A percentile compares a stretch with the other conserved stretches of the same genome.
phyloP scores from a whole-genome alignment of 2,888 invertebrate species.

The Kuschelorhynchus macadamiae region DNA sequence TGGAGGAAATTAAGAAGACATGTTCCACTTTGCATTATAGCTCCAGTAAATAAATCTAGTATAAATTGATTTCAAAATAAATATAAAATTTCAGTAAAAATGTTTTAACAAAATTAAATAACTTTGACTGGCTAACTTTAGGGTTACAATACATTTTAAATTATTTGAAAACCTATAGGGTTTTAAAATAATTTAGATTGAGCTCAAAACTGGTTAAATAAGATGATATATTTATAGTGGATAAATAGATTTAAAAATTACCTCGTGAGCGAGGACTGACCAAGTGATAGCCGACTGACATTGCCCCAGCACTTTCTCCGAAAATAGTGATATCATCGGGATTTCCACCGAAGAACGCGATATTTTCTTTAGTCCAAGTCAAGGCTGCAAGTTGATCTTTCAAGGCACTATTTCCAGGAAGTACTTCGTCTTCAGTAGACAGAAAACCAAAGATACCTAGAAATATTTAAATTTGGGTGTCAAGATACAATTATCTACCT shows the following conservation, averaged over 20 bases:
- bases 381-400: constrained; percentile 52
- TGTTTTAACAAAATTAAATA: no score
- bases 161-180: no score
- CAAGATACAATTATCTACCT: neutral
- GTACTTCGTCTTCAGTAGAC: constrained; percentile 48
- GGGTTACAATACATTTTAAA: no score
- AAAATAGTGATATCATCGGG: constrained; percentile 49
- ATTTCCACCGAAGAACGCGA: constrained; percentile 51
- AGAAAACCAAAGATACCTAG: constrained; percentile 59
- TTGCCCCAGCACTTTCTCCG: constrained; percentile 53
- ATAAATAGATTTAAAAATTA: no score
- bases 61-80: no score
- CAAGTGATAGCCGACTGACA: constrained; percentile 51
- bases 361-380: constrained; percentile 51
- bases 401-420: constrained; percentile 51
- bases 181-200: no score
- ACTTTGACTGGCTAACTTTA: no score
- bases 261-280: constrained; percentile 50
- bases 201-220: neutral
- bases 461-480: neutral
- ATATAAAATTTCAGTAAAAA: no score
- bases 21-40: constrained; percentile 52
- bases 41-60: constrained; percentile 51
- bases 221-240: no score
- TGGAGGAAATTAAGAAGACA: constrained; percentile 41